Base-by-base conservation (phyloP, 1,140 invertebrate genomes). In the Trichonephila clavata region DNA sequence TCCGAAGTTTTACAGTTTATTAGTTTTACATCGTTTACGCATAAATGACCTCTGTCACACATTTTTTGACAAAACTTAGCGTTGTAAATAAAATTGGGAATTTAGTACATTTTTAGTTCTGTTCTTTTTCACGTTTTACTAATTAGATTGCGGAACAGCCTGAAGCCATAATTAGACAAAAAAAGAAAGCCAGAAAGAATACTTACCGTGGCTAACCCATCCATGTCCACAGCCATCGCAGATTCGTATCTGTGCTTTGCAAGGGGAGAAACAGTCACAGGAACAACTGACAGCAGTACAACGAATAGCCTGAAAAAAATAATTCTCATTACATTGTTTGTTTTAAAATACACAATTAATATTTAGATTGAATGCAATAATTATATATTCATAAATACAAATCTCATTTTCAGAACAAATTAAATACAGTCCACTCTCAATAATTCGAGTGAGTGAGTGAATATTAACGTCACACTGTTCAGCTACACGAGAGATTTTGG, bases 171-270 rank as follows among this genome's bases (percentile, higher is more conserved):
- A 50, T 50, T 50, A 21, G 65, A 13, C 0, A 21, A 7, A 8
- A 65, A 21, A 50, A n/a, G n/a, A 71, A 71, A 13, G 14, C 14
- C 21, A 39, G 80, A 57, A 83, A 21, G 7, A 7, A 50, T 59
- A 95, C 97, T 97, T 95, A 98, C 97, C 97, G 95, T 98, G 97
- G 94, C 97, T 97, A 89, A 98, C 97, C 97, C 97, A 98, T 89
- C 97, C 97, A 95, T 98, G 97, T 94, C 97, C 97, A 95, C 97
- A 98, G 83, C 96, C 97, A 94, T 97, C 97, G 96, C 97, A 98
- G 94, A 96, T 97, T 24, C 97, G 96, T 50, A 98, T 96, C 95
- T 97, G 97, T 86, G 96, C 95, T 95, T 97, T 97, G 65, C 97
- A 97, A 14, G 97, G 97, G n/a, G 97, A 96, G 95, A 98, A 98